Evolutionary conservation across 2,888 invertebrate genomes (phyloP).

Genomic region (Lordiphosa fenestrarum): DNA sequence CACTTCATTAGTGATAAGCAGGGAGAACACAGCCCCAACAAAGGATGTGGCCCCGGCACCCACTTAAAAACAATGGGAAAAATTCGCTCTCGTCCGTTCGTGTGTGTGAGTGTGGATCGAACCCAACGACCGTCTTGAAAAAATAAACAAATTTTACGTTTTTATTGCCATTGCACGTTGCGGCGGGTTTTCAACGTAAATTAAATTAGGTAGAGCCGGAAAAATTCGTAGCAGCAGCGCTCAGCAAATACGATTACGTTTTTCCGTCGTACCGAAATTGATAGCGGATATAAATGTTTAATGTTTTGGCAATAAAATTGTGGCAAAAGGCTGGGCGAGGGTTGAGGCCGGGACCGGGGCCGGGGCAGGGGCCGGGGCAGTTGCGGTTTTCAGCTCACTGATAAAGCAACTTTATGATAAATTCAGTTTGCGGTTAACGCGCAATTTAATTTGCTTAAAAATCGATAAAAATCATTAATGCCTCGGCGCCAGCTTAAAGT

Average conservation of each 20-base stretch:
- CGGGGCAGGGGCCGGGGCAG: background rate
- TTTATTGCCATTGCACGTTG: constrained; percentile 71
- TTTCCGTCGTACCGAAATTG: constrained; percentile 62
- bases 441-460: constrained; percentile 71
- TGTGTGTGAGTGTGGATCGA: constrained; percentile 37
- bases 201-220: constrained; percentile 69
- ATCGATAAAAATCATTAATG: constrained; percentile 70
- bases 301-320: constrained; percentile 72
- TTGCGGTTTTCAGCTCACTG: constrained; percentile 37
- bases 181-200: constrained; percentile 60
- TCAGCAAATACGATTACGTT: constrained; percentile 65
- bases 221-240: constrained; percentile 39
- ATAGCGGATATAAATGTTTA: constrained; percentile 75
- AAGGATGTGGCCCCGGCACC: constrained; percentile 56
- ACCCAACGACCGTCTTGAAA: constrained; percentile 34
- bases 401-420: constrained; percentile 71
- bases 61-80: constrained; percentile 67
- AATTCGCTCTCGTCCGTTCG: constrained; percentile 11
- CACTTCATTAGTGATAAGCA: constrained; percentile 70
- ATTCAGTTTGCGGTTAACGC: constrained; percentile 69
- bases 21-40: constrained; percentile 15
- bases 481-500: constrained; percentile 2
- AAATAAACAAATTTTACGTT: constrained; percentile 73
- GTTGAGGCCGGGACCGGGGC: too few species aligned
- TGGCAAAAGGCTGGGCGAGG: constrained; percentile 40